Conservation (phyloP, 2,888 invertebrate species). For the Tiphia femorata region DNA sequence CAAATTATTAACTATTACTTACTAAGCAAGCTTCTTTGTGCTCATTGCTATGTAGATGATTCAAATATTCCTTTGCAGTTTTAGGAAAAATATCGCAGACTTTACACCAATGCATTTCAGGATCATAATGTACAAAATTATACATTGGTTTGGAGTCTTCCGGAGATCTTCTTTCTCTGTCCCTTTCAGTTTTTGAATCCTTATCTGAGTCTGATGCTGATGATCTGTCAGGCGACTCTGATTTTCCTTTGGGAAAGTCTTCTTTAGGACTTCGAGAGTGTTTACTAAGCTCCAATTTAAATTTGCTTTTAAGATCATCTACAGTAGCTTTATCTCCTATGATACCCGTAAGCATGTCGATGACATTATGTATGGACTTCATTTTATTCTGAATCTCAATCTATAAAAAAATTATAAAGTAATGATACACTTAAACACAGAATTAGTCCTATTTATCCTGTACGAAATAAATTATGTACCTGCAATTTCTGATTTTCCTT, state of each 20-base stretch:
- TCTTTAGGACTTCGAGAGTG: constrained; percentile 62
- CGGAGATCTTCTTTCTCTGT: constrained; percentile 46
- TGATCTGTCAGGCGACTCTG: constrained; percentile 53
- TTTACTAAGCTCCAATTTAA: constrained; percentile 57
- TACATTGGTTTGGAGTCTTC: constrained; percentile 71
- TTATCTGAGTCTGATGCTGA: constrained; percentile 58
- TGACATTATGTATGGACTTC: constrained; percentile 87
- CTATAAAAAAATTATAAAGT: constrained; percentile 67
- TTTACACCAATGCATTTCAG: constrained; percentile 92
- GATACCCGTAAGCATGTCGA: constrained; percentile 88
- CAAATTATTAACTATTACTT: constrained; percentile 43
- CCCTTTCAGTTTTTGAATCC: constrained; percentile 54
- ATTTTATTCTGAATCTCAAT: constrained; percentile 83
- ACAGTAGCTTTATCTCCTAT: constrained; percentile 79
- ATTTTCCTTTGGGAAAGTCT: constrained; percentile 59
- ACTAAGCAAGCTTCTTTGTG: constrained; percentile 75
- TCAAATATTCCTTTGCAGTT: constrained; percentile 87
- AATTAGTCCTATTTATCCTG: neutral
- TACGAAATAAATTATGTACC: constrained; percentile 70
- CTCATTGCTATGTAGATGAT: constrained; percentile 84
- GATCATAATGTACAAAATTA: constrained; percentile 89
- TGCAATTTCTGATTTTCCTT: constrained; percentile 88
- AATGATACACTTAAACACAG: neutral
- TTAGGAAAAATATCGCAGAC: constrained; percentile 88
- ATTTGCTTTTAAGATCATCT: constrained; percentile 65